Conservation (phyloP, 2,797 vertebrate species). For the Lepus oiostolus region DNA sequence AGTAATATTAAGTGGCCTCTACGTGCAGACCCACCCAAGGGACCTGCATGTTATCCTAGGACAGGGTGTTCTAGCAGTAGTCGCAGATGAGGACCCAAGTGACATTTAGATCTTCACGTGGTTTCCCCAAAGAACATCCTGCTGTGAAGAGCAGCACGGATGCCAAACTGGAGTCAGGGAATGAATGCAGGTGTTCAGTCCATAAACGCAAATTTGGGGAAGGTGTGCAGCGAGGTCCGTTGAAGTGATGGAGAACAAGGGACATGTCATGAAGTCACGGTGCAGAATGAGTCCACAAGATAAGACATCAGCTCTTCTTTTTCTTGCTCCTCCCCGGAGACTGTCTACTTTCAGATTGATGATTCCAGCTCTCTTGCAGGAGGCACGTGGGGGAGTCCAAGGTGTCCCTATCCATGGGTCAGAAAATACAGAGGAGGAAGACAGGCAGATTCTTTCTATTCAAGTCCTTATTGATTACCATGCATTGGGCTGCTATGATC, state of each 20-base stretch:
- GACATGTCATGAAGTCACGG: background rate
- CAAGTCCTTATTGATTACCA: background rate
- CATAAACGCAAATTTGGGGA: background rate
- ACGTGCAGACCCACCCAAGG: background rate
- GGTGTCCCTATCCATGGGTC: background rate
- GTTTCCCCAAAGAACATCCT: background rate
- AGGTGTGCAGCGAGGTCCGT: background rate
- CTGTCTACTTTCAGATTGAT: background rate
- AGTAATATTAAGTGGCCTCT: background rate
- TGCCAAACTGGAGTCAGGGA: background rate
- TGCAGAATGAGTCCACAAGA: background rate
- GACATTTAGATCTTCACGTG: constrained; percentile 12
- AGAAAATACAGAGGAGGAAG: background rate
- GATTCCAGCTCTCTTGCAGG: background rate
- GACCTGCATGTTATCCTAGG: background rate
- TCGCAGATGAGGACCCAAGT: background rate
- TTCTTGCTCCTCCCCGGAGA: background rate
- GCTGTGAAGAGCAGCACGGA: background rate
- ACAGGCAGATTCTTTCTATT: background rate
- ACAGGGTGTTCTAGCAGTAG: background rate
- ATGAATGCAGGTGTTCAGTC: background rate
- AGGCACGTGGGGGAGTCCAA: background rate
- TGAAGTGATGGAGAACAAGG: background rate
- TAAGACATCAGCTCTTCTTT: background rate
- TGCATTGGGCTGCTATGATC: background rate